Evolutionary conservation across 2,113 vertebrate species (phyloP).

Genomic region (Chinchilla lanigera): DNA sequence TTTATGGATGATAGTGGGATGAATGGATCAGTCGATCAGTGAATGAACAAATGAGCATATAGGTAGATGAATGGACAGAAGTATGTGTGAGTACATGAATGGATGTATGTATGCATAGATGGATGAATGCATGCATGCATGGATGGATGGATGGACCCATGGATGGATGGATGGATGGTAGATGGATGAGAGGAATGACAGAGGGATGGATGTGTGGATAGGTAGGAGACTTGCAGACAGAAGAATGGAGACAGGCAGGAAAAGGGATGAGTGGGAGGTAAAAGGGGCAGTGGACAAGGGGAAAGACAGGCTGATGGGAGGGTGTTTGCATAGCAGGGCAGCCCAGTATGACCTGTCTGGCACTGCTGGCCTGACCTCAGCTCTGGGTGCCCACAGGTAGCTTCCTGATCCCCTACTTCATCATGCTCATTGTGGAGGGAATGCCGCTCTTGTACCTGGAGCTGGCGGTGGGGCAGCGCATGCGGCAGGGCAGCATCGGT

Average conservation of each 20-base stretch:
- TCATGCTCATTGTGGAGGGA: constrained; percentile 95
- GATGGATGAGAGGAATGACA: neutral
- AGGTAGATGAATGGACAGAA: fast-evolving
- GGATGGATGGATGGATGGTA: neutral
- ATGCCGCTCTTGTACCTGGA: constrained; percentile 95
- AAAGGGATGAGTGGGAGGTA: neutral
- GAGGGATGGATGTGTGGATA: neutral
- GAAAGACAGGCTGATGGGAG: neutral
- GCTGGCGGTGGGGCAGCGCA: constrained; percentile 94
- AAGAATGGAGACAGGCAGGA: neutral
- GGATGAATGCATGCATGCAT: no score
- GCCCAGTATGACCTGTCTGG: fast-evolving
- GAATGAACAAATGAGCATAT: no score
- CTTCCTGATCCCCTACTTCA: constrained; percentile 94
- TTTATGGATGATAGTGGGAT: neutral
- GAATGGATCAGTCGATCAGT: no score
- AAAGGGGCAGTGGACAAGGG: no score
- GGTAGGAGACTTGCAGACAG: neutral
- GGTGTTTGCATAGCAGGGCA: neutral
- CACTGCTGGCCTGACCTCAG: neutral
- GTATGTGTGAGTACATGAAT: fast-evolving
- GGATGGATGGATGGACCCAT: no score
- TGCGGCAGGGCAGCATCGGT: constrained; percentile 94
- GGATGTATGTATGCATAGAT: no score
- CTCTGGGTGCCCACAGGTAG: constrained; percentile 88